Base-by-base conservation (phyloP, 2,113 vertebrate genomes). In the Opisthocomus hoazin region DNA sequence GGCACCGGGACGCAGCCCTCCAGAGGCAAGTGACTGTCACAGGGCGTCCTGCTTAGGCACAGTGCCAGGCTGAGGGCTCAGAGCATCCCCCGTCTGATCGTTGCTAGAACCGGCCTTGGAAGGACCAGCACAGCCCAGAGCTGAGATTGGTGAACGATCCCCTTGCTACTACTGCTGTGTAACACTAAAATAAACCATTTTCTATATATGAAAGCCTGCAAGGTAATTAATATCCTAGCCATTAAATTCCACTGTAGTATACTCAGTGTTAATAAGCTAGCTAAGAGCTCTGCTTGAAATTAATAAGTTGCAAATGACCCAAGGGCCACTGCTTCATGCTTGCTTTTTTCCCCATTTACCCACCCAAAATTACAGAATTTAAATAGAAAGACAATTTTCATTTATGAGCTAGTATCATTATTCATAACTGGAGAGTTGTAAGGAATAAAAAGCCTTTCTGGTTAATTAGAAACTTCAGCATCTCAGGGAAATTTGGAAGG, bases 221-320 rank as follows among this genome's bases (percentile, higher is more conserved):
- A 96, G 79, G 94, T 97, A 97, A 98, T 97, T 97, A 97, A 97
- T 95, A 97, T 87, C 94, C 53, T 48, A 51, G 69, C 87, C 95
- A 90, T 94, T 97, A 94, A 96, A 94, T 94, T 95, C 65, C 15
- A 74, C 79, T 91, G 94, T 88, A 88, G 94, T 92, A 76, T 73
- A 90, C 84, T 95, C 84, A 61, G 81, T 50, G 50, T 93, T 98
- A 98, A 98, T 96, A 95, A 96, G 92, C 88, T 45, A 84, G 94
- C 93, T 94, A 96, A 97, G 93, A 94, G 93, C 75, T 60, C 91
- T 57, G 56, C 96, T 98, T 96, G 96, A 98, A 98, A 98, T 98
- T 98, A 98, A 96, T 98, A 98, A 98, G 93, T 97, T 97, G 95
- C 96, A 97, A 97, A 98, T 98, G 97, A 98, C 97, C 97, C 96